Base-by-base conservation (phyloP, 2,113 vertebrate species). In the Stegastes partitus region DNA sequence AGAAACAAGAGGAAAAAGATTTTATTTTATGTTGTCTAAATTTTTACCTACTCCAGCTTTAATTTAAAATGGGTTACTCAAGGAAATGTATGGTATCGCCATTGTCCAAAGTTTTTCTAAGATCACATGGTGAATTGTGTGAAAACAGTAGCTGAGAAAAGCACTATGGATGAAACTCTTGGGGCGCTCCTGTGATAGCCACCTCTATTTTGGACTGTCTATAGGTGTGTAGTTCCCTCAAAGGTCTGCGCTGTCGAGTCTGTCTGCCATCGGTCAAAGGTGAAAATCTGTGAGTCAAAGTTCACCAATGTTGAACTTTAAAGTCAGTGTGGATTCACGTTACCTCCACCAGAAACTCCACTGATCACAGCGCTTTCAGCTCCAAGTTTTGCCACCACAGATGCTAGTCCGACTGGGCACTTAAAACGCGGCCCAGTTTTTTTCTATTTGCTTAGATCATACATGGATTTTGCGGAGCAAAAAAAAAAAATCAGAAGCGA, bases 401-500 rank as follows among this genome's bases (percentile, higher is more conserved):
- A 73, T 21, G 18, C 23, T 28, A 64, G 56, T 68, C 45, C 25
- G 26, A 68, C 68, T 28, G 75, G n/a, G 73, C 55, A 34, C 81
- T 66, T 70, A 69, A 81, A 80, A 81, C 69, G 68, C 45, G 64
- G 74, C 51, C 34, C 6, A 54, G 59, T 68, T 71, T 79, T 71
- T 79, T 55, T 61, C 39, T 55, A 49, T 73, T 77, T 61, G 39
- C 81, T 88, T 63, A 73, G 76, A 83, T 87, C 72, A 51, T 28
- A 59, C 80, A 14, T 26, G 68, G 72, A 85, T 87, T 34, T 84
- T 72, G 65, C 57, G 72, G 39, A 44, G 67, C 73, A 49, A 1
- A 6, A 31, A n/a, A 28, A 31, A 34, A 34, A 81, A 83, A 91
- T 85, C 79, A 84, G 58, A 77, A 59, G 59, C 55, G 77, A 88